Percentiles rank a stretch among this genome's conserved stretches.
Conservation (phyloP, 2,797 vertebrate genomes). For the Gobio occitaniae region DNA sequence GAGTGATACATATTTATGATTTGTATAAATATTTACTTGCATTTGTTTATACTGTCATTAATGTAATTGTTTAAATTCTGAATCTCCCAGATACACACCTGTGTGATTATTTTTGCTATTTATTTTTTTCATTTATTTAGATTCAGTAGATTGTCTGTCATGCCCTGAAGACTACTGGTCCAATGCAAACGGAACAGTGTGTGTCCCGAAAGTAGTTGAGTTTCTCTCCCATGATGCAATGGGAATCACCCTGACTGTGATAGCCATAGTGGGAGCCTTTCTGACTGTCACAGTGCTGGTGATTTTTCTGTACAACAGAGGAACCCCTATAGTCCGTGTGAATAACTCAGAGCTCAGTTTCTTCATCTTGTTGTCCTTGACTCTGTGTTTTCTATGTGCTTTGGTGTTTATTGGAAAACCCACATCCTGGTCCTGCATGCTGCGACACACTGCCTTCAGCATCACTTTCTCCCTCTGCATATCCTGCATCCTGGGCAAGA, state of each 20-base stretch:
- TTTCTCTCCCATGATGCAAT: constrained; percentile 64
- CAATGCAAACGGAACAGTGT: constrained; percentile 57
- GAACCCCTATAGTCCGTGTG: constrained; percentile 63
- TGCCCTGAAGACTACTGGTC: constrained; percentile 66
- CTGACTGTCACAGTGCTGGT: constrained; percentile 55
- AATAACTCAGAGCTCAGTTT: constrained; percentile 66
- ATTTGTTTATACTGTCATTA: not conserved
- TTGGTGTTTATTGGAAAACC: constrained; percentile 64
- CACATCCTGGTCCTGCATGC: constrained; percentile 66
- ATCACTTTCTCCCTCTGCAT: constrained; percentile 65
- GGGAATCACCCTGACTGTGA: constrained; percentile 57
- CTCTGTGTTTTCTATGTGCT: constrained; percentile 63
- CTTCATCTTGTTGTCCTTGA: constrained; percentile 62
- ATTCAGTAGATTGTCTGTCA: constrained; percentile 64
- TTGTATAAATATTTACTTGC: not conserved
- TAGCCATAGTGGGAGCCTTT: constrained; percentile 59
- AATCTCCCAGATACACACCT: not conserved
- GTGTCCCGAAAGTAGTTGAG: constrained; percentile 61
- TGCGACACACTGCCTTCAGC: constrained; percentile 64
- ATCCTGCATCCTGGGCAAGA: constrained; percentile 64
- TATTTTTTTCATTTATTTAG: constrained; percentile 22
- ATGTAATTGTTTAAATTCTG: not conserved
- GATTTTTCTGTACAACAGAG: constrained; percentile 60
- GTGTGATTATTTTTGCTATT: not conserved
- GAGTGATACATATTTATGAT: not conserved